Evolutionary conservation across 2,888 invertebrate species (phyloP), one percentile per base, ranked within the genome.

Genomic region (Brachynemurus nebulosus): DNA sequence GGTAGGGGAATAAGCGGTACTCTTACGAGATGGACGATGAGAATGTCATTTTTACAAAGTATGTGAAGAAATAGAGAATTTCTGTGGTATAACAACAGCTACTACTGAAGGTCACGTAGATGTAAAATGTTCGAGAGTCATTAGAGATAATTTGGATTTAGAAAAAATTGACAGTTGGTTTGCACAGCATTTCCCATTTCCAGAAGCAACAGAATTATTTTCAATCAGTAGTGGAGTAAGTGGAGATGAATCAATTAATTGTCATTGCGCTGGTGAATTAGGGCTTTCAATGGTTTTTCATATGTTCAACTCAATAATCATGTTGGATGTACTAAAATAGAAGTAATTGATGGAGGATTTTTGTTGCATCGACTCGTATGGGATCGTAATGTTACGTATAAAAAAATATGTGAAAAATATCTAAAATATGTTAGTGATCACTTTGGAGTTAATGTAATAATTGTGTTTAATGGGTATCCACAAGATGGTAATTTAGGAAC

Each of bases 101-200:
- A 27, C 20, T 4, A 46, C 45, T 16, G 44, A 45, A 18, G 45
- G 45, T 16, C 44, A 45, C 34, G 44, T 45, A 2, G 35, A 50
- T 35, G 34, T 25, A 25, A 18, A 44, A 49, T 20, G 47, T 30
- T 41, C 30, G 14, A 43, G 45, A 18, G 36, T 33, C 8, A 47
- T 46, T 20, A 42, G 42, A 12, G 46, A 47, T 42, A 47, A 47
- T 34, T 11, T 33, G 5, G 47, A 47, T 21, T 20, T 47, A 6
- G 27, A 36, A 9, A 47, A 47, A 42, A 27, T 47, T 17, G 42
- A 47, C 47, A 30, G 20, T 17, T 51, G 49, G 49, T 42, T 51
- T 43, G 23, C 40, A 12, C 39, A 47, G 25, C 51, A 50, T 45
- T 20, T 41, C 17, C 51, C 49, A 40, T 48, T 52, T 39, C 44